Evolutionary conservation across 1,140 invertebrate genomes (phyloP), one percentile per base, ranked within the genome.

Genomic region (Leguminivora glycinivorella): DNA sequence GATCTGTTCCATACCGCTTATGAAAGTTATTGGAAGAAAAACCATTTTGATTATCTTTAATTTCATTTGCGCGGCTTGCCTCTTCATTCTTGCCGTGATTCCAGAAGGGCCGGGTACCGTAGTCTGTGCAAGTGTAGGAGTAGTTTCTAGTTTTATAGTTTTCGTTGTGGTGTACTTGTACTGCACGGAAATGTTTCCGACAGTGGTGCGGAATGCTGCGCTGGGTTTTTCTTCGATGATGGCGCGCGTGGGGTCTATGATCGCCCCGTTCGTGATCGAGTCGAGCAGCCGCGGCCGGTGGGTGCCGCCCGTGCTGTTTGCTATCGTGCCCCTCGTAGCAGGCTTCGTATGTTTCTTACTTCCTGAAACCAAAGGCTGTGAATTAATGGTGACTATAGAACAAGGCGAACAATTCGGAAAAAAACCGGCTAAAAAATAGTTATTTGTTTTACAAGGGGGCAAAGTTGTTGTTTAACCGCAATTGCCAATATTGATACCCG

Each of bases 321-420:
- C 95, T 4, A 75, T 93, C 2, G 75, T 95, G 9, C 93, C 96
- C 4, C 75, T 96, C 1, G 78, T 95, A 17, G 95, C 94, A 31
- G 94, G 94, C 9, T 75, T 92, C 19, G 85, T 96, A n/a, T 94
- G 95, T 38, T 81, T 95, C 4, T 78, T 95, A 22, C 89, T 97
- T 58, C 96, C 96, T 0, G 96, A 97, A 92, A 97, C 96, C 0
- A 92, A 94, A 68, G 94, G 95, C 10, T 92, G 92, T 75, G 93
- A 94, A 56, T 81, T 97, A 43, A 95, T 96, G 26, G 96, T 96
- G 72, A 96, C 95, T 0, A 89, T 96, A 34, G 94, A 96, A 81
- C 95, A 96, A 77, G 96, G 95, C 38, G 95, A 96, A 89, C 91
- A 92, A 40, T 96, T 96, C 83, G 95, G 95, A 34, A 94, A 94